Conservation (phyloP, 2,888 invertebrate species). For the Tiliacea aurago region DNA sequence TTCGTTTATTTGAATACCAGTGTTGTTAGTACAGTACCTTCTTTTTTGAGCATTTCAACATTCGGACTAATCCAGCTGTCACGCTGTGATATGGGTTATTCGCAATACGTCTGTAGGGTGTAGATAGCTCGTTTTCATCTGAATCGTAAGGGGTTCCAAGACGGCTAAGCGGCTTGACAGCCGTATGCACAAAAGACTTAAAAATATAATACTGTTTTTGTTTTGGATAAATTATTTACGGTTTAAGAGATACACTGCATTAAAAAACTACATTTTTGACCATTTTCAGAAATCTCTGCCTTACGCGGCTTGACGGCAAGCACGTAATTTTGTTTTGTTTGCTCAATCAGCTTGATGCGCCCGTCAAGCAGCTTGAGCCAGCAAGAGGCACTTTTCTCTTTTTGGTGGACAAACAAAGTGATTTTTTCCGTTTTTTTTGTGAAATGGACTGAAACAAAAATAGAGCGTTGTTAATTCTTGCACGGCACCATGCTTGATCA, state of each 20-base stretch:
- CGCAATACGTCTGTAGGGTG: conserved; percentile 7
- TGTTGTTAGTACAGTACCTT: conserved; percentile 24
- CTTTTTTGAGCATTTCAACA: conserved; percentile 29
- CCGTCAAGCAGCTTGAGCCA: neutral
- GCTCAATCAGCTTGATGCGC: neutral
- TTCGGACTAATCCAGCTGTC: conserved; percentile 26
- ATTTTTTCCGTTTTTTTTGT: neutral
- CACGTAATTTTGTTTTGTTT: neutral
- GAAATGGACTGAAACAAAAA: neutral
- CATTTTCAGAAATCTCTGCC: no score
- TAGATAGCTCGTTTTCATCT: conserved; percentile 15
- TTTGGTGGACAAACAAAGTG: neutral
- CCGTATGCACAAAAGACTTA: no score
- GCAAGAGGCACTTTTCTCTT: neutral
- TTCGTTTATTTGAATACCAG: conserved; percentile 18
- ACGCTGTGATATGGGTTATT: conserved; percentile 22
- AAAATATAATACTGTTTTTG: no score
- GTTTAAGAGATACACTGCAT: no score
- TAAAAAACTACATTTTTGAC: no score
- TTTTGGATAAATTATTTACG: no score
- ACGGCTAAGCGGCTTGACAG: neutral
- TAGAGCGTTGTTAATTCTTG: no score
- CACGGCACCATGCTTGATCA: no score
- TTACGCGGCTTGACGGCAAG: neutral
- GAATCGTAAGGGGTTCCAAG: neutral